Percentiles rank a stretch among this genome's conserved stretches.
Conservation (phyloP, 2,113 vertebrate genomes). For the Macroglossus sobrinus region DNA sequence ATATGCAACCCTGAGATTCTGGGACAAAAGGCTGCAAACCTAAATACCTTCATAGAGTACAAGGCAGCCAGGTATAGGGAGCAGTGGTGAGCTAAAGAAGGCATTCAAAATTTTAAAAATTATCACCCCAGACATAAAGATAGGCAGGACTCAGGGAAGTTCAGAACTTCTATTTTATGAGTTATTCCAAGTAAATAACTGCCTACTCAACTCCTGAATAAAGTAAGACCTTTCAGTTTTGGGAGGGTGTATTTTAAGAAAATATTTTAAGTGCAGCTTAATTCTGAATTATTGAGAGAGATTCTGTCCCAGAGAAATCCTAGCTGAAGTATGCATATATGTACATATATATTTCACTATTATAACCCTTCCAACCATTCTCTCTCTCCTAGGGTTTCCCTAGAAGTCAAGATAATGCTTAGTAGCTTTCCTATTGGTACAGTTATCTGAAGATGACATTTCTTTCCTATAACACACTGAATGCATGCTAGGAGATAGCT, state of each 20-base stretch:
- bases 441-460: not conserved
- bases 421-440: not conserved
- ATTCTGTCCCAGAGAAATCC: not conserved
- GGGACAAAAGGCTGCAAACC: not conserved
- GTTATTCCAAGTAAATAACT: not conserved
- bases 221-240: not conserved
- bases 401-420: not conserved
- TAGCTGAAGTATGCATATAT: not conserved
- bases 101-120: not conserved
- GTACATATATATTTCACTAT: not conserved
- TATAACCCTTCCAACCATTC: not conserved
- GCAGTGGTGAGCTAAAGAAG: not conserved
- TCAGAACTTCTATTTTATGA: not conserved
- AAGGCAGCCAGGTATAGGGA: not conserved
- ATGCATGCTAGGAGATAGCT: not conserved
- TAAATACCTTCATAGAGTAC: not conserved
- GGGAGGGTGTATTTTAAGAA: not conserved
- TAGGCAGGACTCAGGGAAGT: not conserved
- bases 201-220: not conserved
- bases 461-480: not conserved
- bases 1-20: not conserved
- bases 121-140: not conserved
- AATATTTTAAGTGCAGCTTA: slow-evolving; percentile 5
- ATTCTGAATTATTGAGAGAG: not conserved
- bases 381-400: not conserved